Percentiles rank a stretch among this genome's conserved stretches.
Conservation (phyloP, 1,140 invertebrate species). For the Hermetia illucens region DNA sequence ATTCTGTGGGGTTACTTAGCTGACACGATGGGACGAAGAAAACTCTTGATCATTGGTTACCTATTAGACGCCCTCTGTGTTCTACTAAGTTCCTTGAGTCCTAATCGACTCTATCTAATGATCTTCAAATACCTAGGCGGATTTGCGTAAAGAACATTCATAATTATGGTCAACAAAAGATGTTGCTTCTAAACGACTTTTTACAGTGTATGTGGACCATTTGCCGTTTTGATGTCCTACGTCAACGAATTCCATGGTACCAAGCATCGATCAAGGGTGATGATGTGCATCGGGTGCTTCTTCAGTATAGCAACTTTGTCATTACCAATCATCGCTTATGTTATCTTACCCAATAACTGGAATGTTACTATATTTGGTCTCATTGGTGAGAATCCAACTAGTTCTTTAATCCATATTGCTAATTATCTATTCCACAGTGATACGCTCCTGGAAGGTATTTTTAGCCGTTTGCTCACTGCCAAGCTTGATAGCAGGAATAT, state of each 20-base stretch:
- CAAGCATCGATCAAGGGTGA: constrained; percentile 42
- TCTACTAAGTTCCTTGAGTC: constrained; percentile 48
- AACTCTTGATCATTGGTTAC: constrained; percentile 55
- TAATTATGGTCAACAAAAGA: background rate
- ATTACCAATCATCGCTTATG: constrained; percentile 39
- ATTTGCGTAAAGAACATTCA: constrained; percentile 42
- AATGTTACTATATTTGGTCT: constrained; percentile 5
- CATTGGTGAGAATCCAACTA: constrained; percentile 33
- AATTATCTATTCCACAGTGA: constrained; percentile 26
- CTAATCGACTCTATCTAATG: constrained; percentile 52
- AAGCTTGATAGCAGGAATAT: constrained; percentile 42
- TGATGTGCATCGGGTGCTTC: constrained; percentile 45
- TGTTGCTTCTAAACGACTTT: constrained; percentile 2
- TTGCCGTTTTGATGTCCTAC: constrained; percentile 53
- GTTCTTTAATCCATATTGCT: constrained; percentile 34
- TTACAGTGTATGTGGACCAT: constrained; percentile 51
- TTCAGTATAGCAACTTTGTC: constrained; percentile 39
- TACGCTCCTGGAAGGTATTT: constrained; percentile 65
- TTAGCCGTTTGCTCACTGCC: constrained; percentile 48
- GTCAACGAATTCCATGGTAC: constrained; percentile 50
- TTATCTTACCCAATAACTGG: constrained; percentile 31
- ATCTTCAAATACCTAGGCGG: constrained; percentile 60
- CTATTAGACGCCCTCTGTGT: constrained; percentile 53
- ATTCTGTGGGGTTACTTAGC: constrained; percentile 70
- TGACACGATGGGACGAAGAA: constrained; percentile 56